Evolutionary conservation across 1,140 invertebrate species (phyloP), one percentile per base, ranked within the genome.

Genomic region (Zaprionus vittiger): DNA sequence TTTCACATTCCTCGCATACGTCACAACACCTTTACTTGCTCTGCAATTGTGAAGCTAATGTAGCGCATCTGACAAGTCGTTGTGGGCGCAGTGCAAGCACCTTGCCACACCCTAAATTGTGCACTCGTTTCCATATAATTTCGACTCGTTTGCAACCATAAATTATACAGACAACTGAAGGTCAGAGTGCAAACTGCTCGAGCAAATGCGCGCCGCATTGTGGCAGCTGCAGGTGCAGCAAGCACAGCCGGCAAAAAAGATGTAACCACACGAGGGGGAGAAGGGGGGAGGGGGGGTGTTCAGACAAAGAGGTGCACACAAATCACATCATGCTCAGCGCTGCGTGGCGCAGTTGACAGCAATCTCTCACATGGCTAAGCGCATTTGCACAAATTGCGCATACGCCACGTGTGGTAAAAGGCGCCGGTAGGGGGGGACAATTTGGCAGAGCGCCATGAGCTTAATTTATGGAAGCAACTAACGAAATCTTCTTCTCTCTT

Each of bases 381-480:
- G 76, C 78, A 81, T 68, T 73, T 73, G 44, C 15, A 41, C 22
- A 80, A 73, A 83, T 83, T 80, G 77, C 73, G 68, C 81, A 83
- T 82, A 79, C 76, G 80, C 59, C 80, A 57, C 63, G 44, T 71
- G 65, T 71, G 65, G 66, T 38, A 9, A 3, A 0, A 34, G 9
- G n/a, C 4, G 15, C 11, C 1, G 14, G n/a, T 24, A 5, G 12
- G 22, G 31, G 49, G 2, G 41, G n/a, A 56, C 20, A 41, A 41
- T 4, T 15, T n/a, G 37, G 24, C 20, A 14, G 6, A 26, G 17
- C 52, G 22, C 41, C 31, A 14, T 70, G 77, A 44, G 47, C 52
- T 54, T 55, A 56, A 83, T 73, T 77, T 73, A 80, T 69, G 31
- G 38, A 14, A 0, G 37, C 17, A 56, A 17, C 57, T 41, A 41